Conservation (phyloP, 2,888 invertebrate genomes). For the Drosophila leonis region DNA sequence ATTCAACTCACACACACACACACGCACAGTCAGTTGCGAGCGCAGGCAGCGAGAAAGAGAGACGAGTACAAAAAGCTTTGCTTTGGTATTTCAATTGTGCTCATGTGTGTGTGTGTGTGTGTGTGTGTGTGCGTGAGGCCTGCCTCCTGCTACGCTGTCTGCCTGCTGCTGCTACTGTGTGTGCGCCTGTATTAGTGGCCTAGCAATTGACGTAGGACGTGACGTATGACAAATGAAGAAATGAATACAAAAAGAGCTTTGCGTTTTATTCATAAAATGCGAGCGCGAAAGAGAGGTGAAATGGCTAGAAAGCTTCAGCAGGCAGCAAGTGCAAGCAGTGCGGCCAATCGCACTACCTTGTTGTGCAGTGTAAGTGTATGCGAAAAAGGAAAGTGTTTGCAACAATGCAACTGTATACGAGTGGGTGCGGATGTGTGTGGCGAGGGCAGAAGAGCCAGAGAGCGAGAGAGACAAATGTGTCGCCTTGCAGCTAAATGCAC, state of each 20-base stretch:
- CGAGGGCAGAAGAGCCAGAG: not conserved
- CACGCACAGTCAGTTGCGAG: constrained; percentile 21
- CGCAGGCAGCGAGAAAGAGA: constrained; percentile 53
- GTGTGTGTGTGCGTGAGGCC: constrained; percentile 46
- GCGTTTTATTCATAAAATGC: constrained; percentile 38
- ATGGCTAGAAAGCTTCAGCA: constrained; percentile 44
- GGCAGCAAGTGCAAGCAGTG: constrained; percentile 38
- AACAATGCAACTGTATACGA: constrained; percentile 35
- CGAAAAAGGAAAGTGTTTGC: constrained; percentile 73
- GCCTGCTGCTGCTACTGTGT: constrained; percentile 10
- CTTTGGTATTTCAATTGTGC: constrained; percentile 34
- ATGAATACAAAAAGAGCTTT: constrained; percentile 55
- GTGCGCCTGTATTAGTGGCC: constrained; percentile 49
- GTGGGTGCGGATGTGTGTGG: constrained; percentile 15
- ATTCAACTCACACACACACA: constrained; percentile 37
- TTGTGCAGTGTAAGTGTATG: constrained; percentile 45
- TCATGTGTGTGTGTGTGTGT: constrained; percentile 30
- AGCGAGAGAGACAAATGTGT: constrained; percentile 3
- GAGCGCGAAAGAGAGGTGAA: constrained; percentile 48
- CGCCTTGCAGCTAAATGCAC: constrained; percentile 55
- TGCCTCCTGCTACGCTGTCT: constrained; percentile 55
- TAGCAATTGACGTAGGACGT: constrained; percentile 76
- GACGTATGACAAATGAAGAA: constrained; percentile 57
- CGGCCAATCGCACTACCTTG: constrained; percentile 29
- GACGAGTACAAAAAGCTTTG: constrained; percentile 51